phyloP scores from a whole-genome alignment of 2,113 vertebrate genomes.

The Gobius niger region DNA sequence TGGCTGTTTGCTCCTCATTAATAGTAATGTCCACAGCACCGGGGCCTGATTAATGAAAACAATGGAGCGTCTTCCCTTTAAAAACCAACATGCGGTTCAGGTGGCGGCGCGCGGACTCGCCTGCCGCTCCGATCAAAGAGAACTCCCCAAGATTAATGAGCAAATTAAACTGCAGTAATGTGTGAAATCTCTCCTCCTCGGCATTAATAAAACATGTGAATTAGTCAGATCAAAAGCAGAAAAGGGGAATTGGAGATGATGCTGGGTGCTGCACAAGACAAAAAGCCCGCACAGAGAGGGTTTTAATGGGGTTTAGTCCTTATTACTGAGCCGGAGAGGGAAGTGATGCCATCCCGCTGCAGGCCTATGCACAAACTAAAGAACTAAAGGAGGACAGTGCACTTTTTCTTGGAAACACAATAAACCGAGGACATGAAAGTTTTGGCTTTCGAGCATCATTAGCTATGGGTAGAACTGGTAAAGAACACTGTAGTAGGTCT shows the following conservation, averaged over 20 bases:
- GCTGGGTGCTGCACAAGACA: slow-evolving; percentile 1
- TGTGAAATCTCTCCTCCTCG: slow-evolving; percentile 16
- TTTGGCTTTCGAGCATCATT: slow-evolving; percentile 2
- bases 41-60: slow-evolving; percentile 10
- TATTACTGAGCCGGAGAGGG: neutral
- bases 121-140: slow-evolving; percentile 11
- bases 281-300: slow-evolving; percentile 2
- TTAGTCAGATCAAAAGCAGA: slow-evolving; percentile 18
- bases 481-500: neutral
- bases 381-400: slow-evolving; percentile 1
- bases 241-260: slow-evolving; percentile 2
- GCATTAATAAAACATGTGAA: slow-evolving; percentile 18
- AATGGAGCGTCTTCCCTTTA: slow-evolving; percentile 2
- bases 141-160: slow-evolving; percentile 13
- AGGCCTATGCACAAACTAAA: neutral
- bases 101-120: slow-evolving; percentile 3
- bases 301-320: slow-evolving; percentile 14
- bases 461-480: neutral
- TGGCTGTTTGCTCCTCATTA: slow-evolving; percentile 12
- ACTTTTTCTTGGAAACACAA: slow-evolving; percentile 3
- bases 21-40: slow-evolving; percentile 15
- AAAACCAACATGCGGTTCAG: slow-evolving; percentile 11
- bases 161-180: slow-evolving; percentile 19
- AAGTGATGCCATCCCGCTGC: slow-evolving; percentile 8
- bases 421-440: neutral